A percentile compares a stretch with the other conserved stretches of the same genome.
These are phyloP conservation scores for Philhelius pedissequus DNA, from an alignment of 2,888 invertebrate species.

Conservation along the genomic window DNA sequence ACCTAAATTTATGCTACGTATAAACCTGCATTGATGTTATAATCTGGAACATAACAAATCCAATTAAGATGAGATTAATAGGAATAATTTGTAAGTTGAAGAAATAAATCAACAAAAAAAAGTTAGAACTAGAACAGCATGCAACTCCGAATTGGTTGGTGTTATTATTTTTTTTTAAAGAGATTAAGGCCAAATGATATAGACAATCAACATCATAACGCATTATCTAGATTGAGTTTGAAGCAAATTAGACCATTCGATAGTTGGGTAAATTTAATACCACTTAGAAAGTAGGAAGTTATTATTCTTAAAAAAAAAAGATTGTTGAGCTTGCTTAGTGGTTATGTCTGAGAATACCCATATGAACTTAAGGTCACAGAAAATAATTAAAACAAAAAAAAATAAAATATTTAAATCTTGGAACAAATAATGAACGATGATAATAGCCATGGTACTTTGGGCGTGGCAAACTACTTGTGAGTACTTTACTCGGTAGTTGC, in stretches of 20 bases:
- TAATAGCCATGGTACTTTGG: too few relatives aligned
- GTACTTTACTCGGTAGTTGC: too few relatives aligned
- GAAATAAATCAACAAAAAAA: neutral
- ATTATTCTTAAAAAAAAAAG: neutral
- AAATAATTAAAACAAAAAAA: too few relatives aligned
- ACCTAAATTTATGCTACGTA: constrained; percentile 27
- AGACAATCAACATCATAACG: constrained; percentile 9
- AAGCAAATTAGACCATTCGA: constrained; percentile 17
- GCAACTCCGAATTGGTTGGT: constrained; percentile 40
- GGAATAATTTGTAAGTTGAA: neutral
- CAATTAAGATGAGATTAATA: constrained; percentile 3
- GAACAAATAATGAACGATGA: too few relatives aligned
- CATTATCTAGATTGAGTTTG: constrained; percentile 40
- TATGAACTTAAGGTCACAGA: too few relatives aligned
- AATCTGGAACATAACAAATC: constrained; percentile 2
- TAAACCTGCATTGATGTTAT: constrained; percentile 23
- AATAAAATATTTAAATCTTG: too few relatives aligned
- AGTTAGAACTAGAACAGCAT: constrained; percentile 25
- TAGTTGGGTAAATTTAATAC: neutral
- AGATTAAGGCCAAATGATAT: constrained; percentile 54
- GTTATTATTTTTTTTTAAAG: neutral
- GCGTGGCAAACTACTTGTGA: too few relatives aligned
- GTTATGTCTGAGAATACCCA: too few relatives aligned
- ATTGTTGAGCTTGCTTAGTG: neutral
- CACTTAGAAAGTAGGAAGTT: constrained; percentile 23